Conservation (phyloP, 1,140 invertebrate species). For the Penaeus indicus region DNA sequence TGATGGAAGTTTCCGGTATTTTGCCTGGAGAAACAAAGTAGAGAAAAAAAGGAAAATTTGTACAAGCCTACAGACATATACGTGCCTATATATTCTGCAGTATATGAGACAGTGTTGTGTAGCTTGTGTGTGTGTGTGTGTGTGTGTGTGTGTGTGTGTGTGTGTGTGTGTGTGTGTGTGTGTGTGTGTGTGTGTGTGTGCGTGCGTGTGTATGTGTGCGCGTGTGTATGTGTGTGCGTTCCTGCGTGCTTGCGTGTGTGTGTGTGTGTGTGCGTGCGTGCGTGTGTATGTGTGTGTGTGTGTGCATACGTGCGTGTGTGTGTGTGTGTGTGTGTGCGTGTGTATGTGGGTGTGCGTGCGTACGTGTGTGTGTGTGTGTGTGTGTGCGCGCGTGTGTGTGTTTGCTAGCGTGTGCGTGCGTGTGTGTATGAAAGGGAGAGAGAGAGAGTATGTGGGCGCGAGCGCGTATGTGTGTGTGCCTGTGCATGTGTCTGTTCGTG, state of each 20-base stretch:
- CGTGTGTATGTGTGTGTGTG: neutral
- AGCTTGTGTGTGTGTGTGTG: too few relatives aligned
- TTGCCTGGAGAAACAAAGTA: too few relatives aligned
- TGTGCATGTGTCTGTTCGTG: neutral
- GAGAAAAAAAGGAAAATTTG: too few relatives aligned
- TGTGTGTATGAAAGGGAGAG: neutral
- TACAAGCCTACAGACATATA: too few relatives aligned
- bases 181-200: neutral
- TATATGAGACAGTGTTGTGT: too few relatives aligned
- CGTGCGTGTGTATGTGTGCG: neutral
- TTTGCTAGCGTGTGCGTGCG: neutral
- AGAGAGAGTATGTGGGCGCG: neutral
- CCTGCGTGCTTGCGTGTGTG: neutral
- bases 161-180: neutral
- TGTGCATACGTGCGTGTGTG: neutral
- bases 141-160: neutral
- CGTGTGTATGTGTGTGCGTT: neutral
- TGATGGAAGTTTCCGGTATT: too few relatives aligned
- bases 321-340: constrained; percentile 7
- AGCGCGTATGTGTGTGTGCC: constrained; percentile 5
- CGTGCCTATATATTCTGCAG: too few relatives aligned
- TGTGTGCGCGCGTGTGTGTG: neutral
- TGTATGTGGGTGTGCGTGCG: neutral
- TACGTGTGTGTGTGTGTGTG: neutral
- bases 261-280: neutral